Percentiles rank a stretch among this genome's conserved stretches.
These are phyloP conservation scores for Tenthredo amoena DNA, from an alignment of 2,888 invertebrate genomes.

Conservation along the genomic window DNA sequence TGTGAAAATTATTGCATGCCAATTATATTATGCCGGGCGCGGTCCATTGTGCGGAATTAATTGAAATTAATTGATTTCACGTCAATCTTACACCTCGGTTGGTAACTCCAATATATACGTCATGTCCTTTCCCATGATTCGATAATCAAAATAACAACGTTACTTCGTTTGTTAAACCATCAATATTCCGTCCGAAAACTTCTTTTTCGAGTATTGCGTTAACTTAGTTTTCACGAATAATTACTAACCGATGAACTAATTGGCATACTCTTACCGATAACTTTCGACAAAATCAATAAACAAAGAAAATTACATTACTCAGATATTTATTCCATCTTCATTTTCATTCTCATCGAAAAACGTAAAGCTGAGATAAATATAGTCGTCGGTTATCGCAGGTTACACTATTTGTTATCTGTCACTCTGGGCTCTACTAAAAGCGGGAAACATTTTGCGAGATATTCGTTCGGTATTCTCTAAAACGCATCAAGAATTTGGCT, in stretches of 20 bases:
- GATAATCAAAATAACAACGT: constrained; percentile 1
- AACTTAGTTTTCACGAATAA: not conserved
- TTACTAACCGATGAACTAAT: not conserved
- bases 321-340: not conserved
- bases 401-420: constrained; percentile 40
- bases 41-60: constrained; percentile 43
- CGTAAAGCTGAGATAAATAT: constrained; percentile 23
- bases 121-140: not conserved
- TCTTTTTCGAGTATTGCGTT: not conserved
- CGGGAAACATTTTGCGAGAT: constrained; percentile 1
- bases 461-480: constrained; percentile 11
- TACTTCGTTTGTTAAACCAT: not conserved
- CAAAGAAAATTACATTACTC: not conserved
- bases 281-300: not conserved
- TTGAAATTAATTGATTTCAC: constrained; percentile 48
- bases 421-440: constrained; percentile 5
- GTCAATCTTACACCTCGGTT: constrained; percentile 41
- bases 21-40: constrained; percentile 20
- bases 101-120: not conserved
- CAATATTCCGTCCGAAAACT: not conserved
- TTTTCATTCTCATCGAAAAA: not conserved
- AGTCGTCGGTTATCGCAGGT: constrained; percentile 37
- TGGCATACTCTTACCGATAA: not conserved
- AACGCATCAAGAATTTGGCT: constrained; percentile 28
- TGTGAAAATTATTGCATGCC: constrained; percentile 41